These are phyloP conservation scores for Drosophila repletoides DNA, from an alignment of 1,140 invertebrate genomes.

Conservation along the genomic window DNA sequence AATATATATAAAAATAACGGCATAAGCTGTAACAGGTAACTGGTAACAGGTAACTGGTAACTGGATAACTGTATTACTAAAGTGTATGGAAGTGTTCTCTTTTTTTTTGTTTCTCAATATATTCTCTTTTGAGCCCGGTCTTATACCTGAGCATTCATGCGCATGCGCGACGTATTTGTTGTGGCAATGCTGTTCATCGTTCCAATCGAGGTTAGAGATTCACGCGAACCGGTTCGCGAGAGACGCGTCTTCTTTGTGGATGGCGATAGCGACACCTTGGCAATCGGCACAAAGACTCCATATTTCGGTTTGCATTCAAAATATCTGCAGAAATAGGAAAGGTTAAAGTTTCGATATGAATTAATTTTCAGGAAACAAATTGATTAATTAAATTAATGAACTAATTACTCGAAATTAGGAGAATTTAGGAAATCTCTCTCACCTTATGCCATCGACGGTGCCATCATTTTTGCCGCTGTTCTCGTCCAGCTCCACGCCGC, in stretches of 20 bases:
- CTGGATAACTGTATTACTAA: too few relatives aligned
- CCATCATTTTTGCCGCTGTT: conserved; percentile 98
- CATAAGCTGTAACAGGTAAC: conserved; percentile 25
- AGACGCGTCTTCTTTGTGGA: conserved; percentile 87
- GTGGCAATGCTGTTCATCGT: conserved; percentile 88
- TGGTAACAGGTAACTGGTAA: not conserved
- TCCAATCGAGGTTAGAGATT: conserved; percentile 91
- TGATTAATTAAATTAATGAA: not conserved
- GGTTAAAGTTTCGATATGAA: not conserved
- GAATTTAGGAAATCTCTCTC: not conserved
- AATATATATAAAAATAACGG: too few relatives aligned
- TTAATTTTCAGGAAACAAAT: not conserved
- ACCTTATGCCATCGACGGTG: conserved; percentile 93
- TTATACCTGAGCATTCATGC: conserved; percentile 82
- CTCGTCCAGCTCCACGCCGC: conserved; percentile 96
- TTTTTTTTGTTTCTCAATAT: not conserved
- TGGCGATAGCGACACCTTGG: conserved; percentile 93
- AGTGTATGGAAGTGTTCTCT: conserved; percentile 8
- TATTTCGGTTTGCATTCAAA: conserved; percentile 95
- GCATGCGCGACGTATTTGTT: conserved; percentile 82
- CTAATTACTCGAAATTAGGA: not conserved
- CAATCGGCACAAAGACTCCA: conserved; percentile 95
- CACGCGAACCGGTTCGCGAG: conserved; percentile 91
- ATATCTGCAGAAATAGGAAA: conserved; percentile 88
- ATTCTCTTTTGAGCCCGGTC: conserved; percentile 26